Evolutionary conservation across 2,888 invertebrate species (phyloP), one percentile per base, ranked within the genome.

Genomic region (Catonia carolina): DNA sequence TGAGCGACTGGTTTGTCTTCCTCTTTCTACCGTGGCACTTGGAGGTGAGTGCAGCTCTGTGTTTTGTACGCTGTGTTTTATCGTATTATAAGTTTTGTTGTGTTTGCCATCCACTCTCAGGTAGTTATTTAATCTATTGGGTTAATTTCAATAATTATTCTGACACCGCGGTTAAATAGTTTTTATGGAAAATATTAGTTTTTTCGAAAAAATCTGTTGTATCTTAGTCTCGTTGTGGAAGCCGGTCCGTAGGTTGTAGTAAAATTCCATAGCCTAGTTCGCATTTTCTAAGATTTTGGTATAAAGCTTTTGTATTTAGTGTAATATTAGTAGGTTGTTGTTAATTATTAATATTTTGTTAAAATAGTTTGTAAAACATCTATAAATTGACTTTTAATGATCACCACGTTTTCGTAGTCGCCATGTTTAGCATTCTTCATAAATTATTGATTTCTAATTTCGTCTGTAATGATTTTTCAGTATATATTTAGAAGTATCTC

Each of bases 1-100:
- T 65, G 65, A 55, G 36, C 61, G 58, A 59, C 62, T 58, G 55
- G 55, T 57, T 60, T 61, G 64, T 68, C 69, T 66, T 64, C 66
- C 70, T 69, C 69, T 70, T 69, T 69, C 67, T 69, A 67, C 67
- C 67, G 68, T 69, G 69, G 67, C 67, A 68, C 64, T 65, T 66
- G 66, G 66, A 69, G 68, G 69, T 69, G 68, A 67, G 69, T 68
- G 65, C 58, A 59, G 59, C 55, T 60, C 58, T 55, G 45, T 53
- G 62, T 56, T 45, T 55, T 55, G 50, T 37, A 55, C 27, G 39
- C 47, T 39, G 42, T 47, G 23, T 53, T 50, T 55, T 50, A 65
- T 62, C 62, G 53, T 20, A 35, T 56, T 53, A 61, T 63, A 62
- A 61, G 50, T 52, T 18, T 7, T 47, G 36, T 47, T 52, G 56